Evolutionary conservation across 92 coral and sea anemone genomes (phyloP).

Genomic region (Pocillopora meandrina): DNA sequence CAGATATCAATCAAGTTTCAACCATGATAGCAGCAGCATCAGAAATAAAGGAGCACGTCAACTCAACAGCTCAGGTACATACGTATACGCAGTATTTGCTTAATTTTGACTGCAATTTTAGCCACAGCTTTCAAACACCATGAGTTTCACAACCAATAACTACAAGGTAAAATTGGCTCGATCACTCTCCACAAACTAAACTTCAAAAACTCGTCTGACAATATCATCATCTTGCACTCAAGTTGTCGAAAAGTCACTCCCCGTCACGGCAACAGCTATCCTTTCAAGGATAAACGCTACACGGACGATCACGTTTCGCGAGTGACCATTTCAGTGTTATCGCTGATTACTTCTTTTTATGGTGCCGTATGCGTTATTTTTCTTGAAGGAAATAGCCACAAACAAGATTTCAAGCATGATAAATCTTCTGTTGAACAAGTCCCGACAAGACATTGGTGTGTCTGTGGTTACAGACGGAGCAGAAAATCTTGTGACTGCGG

Average conservation of each 20-base stretch:
- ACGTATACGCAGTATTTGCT: not conserved
- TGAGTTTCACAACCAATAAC: too few species aligned
- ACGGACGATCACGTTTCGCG: too few species aligned
- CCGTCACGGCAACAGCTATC: too few species aligned
- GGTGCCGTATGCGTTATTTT: not conserved
- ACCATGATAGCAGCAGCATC: slow-evolving; percentile 59
- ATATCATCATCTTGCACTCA: too few species aligned
- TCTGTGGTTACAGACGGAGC: slow-evolving; percentile 50
- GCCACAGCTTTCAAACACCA: too few species aligned
- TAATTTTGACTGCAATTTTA: too few species aligned
- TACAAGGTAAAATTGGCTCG: too few species aligned
- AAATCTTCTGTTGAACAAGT: slow-evolving; percentile 41
- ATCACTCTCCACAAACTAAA: too few species aligned
- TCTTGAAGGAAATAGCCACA: slow-evolving; percentile 44
- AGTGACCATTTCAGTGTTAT: not conserved
- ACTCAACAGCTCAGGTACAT: slow-evolving; percentile 63
- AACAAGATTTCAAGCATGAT: slow-evolving; percentile 44
- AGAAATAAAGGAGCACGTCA: slow-evolving; percentile 52
- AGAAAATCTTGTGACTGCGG: slow-evolving; percentile 53
- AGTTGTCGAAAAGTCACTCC: too few species aligned
- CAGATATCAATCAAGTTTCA: slow-evolving; percentile 60
- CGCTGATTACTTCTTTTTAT: not conserved
- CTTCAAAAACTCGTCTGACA: too few species aligned
- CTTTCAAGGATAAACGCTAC: too few species aligned
- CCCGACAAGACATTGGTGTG: slow-evolving; percentile 48